Evolutionary conservation across 2,888 invertebrate species (phyloP).

Genomic region (Tetragonula carbonaria): DNA sequence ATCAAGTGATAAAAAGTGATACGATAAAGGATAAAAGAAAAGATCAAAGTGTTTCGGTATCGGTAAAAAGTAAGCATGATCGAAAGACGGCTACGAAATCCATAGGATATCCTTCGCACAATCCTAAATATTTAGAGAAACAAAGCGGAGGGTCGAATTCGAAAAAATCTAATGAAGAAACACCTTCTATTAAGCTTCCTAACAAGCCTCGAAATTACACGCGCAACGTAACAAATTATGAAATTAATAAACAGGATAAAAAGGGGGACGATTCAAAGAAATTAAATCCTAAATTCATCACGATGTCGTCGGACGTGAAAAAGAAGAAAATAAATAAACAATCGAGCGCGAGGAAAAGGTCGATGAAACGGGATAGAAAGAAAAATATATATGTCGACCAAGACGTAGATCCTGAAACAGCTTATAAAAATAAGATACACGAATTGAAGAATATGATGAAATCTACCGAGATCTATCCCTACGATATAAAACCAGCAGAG

Average conservation of each 20-base stretch:
- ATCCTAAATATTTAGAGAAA: neutral
- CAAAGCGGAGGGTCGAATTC: neutral
- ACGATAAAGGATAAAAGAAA: neutral
- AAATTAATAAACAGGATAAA: neutral
- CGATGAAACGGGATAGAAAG: constrained; percentile 8
- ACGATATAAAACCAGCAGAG: constrained; percentile 68
- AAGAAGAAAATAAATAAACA: neutral
- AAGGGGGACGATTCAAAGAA: neutral
- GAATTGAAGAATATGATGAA: constrained; percentile 69
- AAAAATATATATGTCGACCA: neutral
- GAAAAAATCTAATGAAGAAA: neutral
- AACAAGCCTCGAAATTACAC: neutral
- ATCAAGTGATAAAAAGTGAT: neutral
- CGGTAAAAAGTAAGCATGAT: neutral
- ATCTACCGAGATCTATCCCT: constrained; percentile 69
- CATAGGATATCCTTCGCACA: neutral
- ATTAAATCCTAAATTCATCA: neutral
- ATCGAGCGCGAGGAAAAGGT: neutral
- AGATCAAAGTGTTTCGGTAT: neutral
- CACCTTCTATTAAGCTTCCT: neutral
- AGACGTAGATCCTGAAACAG: neutral
- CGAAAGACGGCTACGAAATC: neutral
- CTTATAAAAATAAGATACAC: constrained; percentile 32
- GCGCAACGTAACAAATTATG: neutral
- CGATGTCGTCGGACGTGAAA: neutral